Evolutionary conservation across 2,888 invertebrate genomes (phyloP).

Genomic region (Netelia inedita): DNA sequence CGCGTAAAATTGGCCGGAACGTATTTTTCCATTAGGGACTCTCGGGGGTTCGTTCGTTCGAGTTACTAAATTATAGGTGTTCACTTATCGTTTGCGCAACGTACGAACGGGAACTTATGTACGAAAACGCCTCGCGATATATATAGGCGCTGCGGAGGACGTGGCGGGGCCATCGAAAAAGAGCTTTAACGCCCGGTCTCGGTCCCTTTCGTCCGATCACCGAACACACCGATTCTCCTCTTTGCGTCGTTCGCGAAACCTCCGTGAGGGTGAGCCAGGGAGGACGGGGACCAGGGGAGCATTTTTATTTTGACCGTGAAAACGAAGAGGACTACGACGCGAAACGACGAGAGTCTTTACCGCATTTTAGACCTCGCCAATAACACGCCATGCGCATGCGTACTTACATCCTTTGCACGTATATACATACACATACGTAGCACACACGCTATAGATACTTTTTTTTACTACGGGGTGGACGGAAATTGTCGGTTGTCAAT

Average conservation of each 20-base stretch:
- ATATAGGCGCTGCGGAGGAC: conserved; percentile 42
- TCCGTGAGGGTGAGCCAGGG: conserved; percentile 1
- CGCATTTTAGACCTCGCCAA: conserved; percentile 29
- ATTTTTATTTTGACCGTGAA: conserved; percentile 29
- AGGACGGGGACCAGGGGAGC: conserved; percentile 24
- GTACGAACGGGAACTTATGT: conserved; percentile 54
- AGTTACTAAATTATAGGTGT: conserved; percentile 82
- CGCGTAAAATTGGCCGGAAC: conserved; percentile 81
- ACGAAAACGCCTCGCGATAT: conserved; percentile 47
- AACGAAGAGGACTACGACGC: conserved; percentile 12
- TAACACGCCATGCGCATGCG: neutral
- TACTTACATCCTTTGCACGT: neutral
- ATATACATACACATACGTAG: conserved; percentile 5
- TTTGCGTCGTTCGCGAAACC: neutral
- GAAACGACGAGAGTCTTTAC: conserved; percentile 31
- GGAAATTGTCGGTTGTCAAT: conserved; percentile 58
- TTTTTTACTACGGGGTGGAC: conserved; percentile 26
- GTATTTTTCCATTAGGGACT: conserved; percentile 82
- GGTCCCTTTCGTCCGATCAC: conserved; percentile 31
- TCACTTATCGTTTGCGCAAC: conserved; percentile 67
- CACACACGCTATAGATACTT: neutral
- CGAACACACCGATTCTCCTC: conserved; percentile 47
- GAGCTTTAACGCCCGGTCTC: conserved; percentile 30
- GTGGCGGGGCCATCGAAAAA: conserved; percentile 37
- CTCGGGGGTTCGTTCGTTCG: conserved; percentile 74